Percentiles rank a stretch among this genome's conserved stretches.
Conservation (phyloP, 64 coral and sea anemone genomes). For the Orbicella faveolata region DNA sequence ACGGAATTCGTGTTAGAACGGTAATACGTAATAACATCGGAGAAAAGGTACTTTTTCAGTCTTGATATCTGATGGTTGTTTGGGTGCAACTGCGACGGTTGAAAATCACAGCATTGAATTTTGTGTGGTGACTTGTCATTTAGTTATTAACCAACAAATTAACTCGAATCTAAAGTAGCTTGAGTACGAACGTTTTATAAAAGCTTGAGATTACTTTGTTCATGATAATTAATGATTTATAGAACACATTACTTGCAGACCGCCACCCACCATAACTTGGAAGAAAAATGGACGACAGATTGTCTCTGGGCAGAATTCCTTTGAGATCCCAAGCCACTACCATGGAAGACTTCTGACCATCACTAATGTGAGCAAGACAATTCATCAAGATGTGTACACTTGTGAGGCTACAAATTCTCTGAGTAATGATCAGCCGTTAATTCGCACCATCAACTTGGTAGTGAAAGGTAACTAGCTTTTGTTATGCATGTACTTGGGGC, state of each 20-base stretch:
- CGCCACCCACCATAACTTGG: constrained; percentile 9
- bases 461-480: constrained; percentile 13
- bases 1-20: too few species aligned
- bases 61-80: too few species aligned
- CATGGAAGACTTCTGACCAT: background rate
- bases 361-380: background rate
- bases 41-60: too few species aligned
- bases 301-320: constrained; percentile 12
- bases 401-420: constrained; percentile 9
- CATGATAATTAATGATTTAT: too few species aligned
- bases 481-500: background rate
- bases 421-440: background rate
- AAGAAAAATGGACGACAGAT: constrained; percentile 30
- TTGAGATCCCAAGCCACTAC: background rate
- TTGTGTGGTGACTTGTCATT: too few species aligned
- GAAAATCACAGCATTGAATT: too few species aligned
- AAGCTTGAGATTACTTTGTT: too few species aligned
- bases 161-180: too few species aligned
- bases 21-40: too few species aligned
- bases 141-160: too few species aligned
- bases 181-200: too few species aligned
- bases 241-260: background rate
- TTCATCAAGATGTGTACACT: constrained; percentile 10
- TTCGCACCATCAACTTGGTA: background rate
- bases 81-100: too few species aligned